Base-by-base conservation (phyloP, 2,797 vertebrate species). In the Neoniphon sammara region DNA sequence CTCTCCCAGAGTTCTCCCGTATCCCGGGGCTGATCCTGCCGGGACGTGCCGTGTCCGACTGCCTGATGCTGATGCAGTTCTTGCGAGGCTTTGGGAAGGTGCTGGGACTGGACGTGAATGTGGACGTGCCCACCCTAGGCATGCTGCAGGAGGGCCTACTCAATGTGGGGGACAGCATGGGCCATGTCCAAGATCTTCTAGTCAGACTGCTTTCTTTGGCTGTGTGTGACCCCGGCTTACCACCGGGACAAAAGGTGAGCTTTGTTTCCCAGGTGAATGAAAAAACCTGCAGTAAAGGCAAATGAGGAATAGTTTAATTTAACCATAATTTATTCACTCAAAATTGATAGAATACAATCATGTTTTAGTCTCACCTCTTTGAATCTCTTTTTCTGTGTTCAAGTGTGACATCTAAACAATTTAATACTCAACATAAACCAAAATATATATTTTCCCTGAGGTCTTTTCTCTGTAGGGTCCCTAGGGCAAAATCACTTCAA, bases 11-110 rank as follows among this genome's bases (percentile, higher is more conserved):
- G 59, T 93, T 98, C 83, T 95, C 94, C 78, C 95, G 96, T 62
- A 98, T 99, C 80, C 96, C 97, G 1, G 97, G 98, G 50, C 95
- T 99, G 66, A 95, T 98, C 86, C 94, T 99, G 0, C 95, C 96
- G 8, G 98, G 98, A 73, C 93, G 91, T 62, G 95, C 97, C 0
- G 99, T 99, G 91, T 96, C 98, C 0, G 93, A 98, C 85, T 99
- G 98, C 84, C 93, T 99, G 86, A 99, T 99, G 98, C 95, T 99
- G 85, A 96, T 99, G 82, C 98, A 99, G 92, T 99, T 99, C 92
- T 92, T 99, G 88, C 92, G 96, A 54, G 97, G 97, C 84, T 99
- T 99, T 1, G 98, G 98, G 70, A 98, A 98, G 91, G 98, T 99
- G 81, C 92, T 99, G 82, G 96, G 97, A 69, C 95, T 99, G 76